Conservation (phyloP, 2,888 invertebrate genomes). For the Ommatoiulus sabulosus region DNA sequence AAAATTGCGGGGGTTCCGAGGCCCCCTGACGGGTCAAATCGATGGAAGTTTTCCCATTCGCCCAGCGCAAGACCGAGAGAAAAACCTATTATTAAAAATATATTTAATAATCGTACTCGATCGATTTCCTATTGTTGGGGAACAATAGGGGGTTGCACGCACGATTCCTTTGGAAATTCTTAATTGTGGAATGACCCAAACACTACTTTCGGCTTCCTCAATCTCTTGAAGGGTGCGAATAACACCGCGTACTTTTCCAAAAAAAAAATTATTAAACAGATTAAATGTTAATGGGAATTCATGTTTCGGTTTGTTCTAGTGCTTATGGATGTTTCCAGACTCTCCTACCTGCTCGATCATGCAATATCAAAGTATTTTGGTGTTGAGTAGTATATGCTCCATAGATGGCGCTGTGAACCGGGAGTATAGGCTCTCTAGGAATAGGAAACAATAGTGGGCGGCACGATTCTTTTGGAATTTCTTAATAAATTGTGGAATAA, state of each 20-base stretch:
- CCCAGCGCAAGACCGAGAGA: background rate
- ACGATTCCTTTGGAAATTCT: conserved; percentile 1
- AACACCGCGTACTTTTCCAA: background rate
- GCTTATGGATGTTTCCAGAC: too few species aligned
- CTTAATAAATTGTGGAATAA: too few species aligned
- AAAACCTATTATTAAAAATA: background rate
- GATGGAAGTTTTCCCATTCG: background rate
- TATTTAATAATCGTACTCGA: background rate
- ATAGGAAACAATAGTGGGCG: too few species aligned
- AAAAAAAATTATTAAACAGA: background rate
- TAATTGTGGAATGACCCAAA: background rate
- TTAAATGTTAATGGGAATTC: background rate
- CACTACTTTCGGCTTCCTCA: background rate
- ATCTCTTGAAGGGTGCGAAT: background rate
- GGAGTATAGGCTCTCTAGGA: too few species aligned
- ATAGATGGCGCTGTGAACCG: too few species aligned
- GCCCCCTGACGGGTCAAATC: background rate
- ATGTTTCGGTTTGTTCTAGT: too few species aligned
- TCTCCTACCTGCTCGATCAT: too few species aligned
- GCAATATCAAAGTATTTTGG: too few species aligned
- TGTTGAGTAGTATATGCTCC: too few species aligned
- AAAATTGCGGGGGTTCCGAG: background rate
- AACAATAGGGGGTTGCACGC: background rate
- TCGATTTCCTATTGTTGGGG: background rate
- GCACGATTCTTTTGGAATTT: too few species aligned